Conservation (phyloP, 2,797 vertebrate genomes). For the Pipistrellus kuhlii region DNA sequence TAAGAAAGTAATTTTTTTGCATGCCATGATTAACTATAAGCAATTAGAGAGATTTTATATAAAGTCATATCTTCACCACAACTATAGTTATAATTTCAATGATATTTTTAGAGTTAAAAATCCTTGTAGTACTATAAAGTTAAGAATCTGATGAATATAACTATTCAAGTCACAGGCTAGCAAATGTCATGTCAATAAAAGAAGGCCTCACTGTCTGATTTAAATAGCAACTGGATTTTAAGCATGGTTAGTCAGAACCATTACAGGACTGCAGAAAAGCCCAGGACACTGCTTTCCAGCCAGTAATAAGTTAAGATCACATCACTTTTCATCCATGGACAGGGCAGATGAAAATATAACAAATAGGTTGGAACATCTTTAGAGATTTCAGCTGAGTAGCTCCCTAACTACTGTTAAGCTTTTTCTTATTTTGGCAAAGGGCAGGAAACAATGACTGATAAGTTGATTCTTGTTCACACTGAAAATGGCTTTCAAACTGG, state of each 20-base stretch:
- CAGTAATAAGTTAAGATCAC: slow-evolving; percentile 81
- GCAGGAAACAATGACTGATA: slow-evolving; percentile 79
- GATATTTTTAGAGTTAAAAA: slow-evolving; percentile 81
- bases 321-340: slow-evolving; percentile 79
- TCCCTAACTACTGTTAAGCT: slow-evolving; percentile 78
- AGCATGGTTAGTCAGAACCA: slow-evolving; percentile 81
- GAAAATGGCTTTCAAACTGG: slow-evolving; percentile 77
- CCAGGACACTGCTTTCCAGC: slow-evolving; percentile 72
- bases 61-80: slow-evolving; percentile 71
- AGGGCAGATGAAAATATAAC: slow-evolving; percentile 84
- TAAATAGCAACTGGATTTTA: slow-evolving; percentile 85
- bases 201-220: slow-evolving; percentile 80
- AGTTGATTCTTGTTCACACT: slow-evolving; percentile 77
- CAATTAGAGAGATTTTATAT: slow-evolving; percentile 75
- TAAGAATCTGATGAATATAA: slow-evolving; percentile 78
- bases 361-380: slow-evolving; percentile 78
- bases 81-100: slow-evolving; percentile 71
- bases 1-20: slow-evolving; percentile 67
- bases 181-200: slow-evolving; percentile 82
- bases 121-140: slow-evolving; percentile 76
- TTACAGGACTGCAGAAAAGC: slow-evolving; percentile 76
- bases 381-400: slow-evolving; percentile 80
- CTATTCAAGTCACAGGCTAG: slow-evolving; percentile 76
- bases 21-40: slow-evolving; percentile 66
- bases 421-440: slow-evolving; percentile 65